Percentiles rank a stretch among this genome's conserved stretches.
Evolutionary conservation across 2,113 vertebrate species (phyloP).

Genomic region (Oxyura jamaicensis): DNA sequence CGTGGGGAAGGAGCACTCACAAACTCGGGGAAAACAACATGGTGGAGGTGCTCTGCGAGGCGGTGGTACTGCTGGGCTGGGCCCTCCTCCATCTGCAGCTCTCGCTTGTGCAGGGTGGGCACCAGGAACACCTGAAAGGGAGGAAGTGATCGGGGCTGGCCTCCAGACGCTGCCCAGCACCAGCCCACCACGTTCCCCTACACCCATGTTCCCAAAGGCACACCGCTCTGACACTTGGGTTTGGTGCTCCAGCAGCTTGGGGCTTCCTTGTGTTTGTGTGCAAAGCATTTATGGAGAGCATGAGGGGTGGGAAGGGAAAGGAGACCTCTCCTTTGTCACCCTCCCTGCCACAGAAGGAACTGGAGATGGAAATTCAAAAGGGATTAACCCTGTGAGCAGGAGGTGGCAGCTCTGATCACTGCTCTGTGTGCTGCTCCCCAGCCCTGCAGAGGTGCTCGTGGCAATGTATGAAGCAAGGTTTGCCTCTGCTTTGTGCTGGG

Average conservation of each 20-base stretch:
- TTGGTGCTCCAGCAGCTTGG: neutral
- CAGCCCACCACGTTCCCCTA: neutral
- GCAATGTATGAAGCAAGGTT: neutral
- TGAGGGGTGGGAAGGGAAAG: neutral
- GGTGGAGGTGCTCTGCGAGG: slow-evolving; percentile 77
- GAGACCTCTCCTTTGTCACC: neutral
- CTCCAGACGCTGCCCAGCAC: neutral
- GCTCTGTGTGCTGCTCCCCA: neutral
- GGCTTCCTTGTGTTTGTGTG: neutral
- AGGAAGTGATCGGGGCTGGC: neutral
- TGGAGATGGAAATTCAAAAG: neutral
- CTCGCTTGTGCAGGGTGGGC: slow-evolving; percentile 78
- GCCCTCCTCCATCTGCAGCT: slow-evolving; percentile 80
- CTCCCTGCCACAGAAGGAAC: neutral
- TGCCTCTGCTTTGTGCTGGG: too few relatives aligned
- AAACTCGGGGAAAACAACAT: slow-evolving; percentile 82
- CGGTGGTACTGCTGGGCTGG: slow-evolving; percentile 76
- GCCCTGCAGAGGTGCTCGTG: neutral
- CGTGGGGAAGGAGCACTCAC: slow-evolving; percentile 78
- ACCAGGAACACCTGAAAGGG: slow-evolving; percentile 79
- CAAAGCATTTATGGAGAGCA: neutral
- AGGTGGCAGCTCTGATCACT: neutral
- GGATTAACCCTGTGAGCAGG: neutral
- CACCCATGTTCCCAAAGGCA: neutral
- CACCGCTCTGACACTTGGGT: neutral